Percentiles rank a stretch among this genome's conserved stretches.
These are phyloP conservation scores for Nettapus auritus DNA, from an alignment of 2,113 vertebrate genomes.

Conservation along the genomic window DNA sequence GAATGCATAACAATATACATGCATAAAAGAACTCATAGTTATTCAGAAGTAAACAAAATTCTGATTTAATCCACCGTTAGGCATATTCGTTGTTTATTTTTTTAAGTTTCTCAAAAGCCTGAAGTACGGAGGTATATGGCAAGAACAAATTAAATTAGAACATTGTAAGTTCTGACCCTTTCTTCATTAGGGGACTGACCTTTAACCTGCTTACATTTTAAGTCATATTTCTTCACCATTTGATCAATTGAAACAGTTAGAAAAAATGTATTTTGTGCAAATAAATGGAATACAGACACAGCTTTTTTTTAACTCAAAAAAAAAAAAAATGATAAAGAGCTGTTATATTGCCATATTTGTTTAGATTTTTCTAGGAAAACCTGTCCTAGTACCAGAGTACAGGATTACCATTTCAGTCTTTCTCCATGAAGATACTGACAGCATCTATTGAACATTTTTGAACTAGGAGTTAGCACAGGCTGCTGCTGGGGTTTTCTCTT, in stretches of 20 bases:
- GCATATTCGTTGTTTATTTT: neutral
- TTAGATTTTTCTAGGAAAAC: neutral
- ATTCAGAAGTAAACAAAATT: neutral
- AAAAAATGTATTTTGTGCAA: neutral
- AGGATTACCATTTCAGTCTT: neutral
- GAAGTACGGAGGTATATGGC: neutral
- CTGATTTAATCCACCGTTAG: neutral
- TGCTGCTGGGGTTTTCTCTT: neutral
- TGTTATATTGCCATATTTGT: neutral
- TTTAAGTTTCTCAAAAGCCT: neutral
- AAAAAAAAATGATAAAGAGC: neutral
- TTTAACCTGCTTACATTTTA: neutral
- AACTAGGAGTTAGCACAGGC: neutral
- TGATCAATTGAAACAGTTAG: neutral
- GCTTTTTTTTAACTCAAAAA: no score
- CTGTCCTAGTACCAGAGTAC: neutral
- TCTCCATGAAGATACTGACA: neutral
- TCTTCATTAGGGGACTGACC: neutral
- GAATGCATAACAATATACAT: neutral
- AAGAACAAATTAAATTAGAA: neutral
- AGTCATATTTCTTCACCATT: neutral
- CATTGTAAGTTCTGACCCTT: neutral
- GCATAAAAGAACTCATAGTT: neutral
- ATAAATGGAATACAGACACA: neutral
- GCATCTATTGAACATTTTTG: neutral